phyloP scores from a whole-genome alignment of 2,113 vertebrate genomes.

The Cyprinodon brontotheroides region DNA sequence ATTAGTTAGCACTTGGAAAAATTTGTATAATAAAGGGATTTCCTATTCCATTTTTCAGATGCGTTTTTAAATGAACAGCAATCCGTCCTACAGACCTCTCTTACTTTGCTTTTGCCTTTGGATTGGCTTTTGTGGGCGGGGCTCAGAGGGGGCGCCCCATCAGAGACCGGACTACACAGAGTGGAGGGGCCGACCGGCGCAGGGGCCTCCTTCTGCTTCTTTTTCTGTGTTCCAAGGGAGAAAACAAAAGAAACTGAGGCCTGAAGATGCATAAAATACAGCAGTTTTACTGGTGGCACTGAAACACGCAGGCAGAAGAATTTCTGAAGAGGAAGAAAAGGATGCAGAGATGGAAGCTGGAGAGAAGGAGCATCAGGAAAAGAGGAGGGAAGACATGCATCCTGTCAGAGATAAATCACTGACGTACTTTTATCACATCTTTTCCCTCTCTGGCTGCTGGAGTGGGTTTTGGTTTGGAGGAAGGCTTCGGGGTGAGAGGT shows the following conservation, averaged over 20 bases:
- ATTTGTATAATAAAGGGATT: neutral
- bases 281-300: conserved; percentile 9
- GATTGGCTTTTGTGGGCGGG: conserved; percentile 84
- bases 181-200: conserved; percentile 79
- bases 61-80: neutral
- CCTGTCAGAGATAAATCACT: conserved; percentile 33
- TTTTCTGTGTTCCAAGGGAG: conserved; percentile 80
- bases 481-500: conserved; percentile 75
- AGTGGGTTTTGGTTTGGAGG: conserved; percentile 80
- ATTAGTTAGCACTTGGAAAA: neutral
- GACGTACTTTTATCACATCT: conserved; percentile 75
- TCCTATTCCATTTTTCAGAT: too few species aligned
- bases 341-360: conserved; percentile 23
- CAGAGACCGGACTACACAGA: conserved; percentile 79
- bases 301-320: conserved; percentile 45
- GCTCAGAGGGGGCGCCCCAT: conserved; percentile 77
- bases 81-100: conserved; percentile 81
- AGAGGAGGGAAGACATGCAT: neutral
- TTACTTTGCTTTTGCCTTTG: conserved; percentile 84
- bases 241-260: conserved; percentile 26
- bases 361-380: conserved; percentile 7
- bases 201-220: conserved; percentile 86
- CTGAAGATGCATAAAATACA: conserved; percentile 21
- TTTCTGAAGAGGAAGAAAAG: conserved; percentile 27
- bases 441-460: conserved; percentile 82